Conservation (phyloP, 2,797 vertebrate species). For the Lepilemur ruficaudatus region DNA sequence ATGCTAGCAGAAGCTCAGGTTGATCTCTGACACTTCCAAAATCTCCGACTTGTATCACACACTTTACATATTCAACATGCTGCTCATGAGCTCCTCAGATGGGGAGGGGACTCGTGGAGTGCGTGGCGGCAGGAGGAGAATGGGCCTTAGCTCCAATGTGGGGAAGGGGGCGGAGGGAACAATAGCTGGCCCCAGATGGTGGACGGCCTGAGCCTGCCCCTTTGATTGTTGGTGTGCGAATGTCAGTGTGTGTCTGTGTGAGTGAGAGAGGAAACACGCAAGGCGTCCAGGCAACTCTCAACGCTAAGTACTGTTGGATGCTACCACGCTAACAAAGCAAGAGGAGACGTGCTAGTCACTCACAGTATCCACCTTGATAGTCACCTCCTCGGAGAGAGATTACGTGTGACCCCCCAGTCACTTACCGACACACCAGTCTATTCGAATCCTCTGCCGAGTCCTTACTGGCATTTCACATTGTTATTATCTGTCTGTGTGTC, state of each 20-base stretch:
- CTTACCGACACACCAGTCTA: fast-evolving
- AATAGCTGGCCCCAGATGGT: not conserved
- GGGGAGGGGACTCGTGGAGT: not conserved
- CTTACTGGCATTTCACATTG: not conserved
- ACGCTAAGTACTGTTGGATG: fast-evolving
- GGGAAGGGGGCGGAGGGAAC: not conserved
- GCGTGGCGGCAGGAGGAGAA: fast-evolving
- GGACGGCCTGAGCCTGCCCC: not conserved
- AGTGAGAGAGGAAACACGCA: fast-evolving
- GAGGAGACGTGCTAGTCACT: not conserved
- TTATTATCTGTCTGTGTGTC: not conserved
- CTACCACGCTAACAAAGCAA: not conserved
- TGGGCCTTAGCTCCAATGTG: not conserved
- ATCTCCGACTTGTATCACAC: fast-evolving
- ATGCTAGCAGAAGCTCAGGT: fast-evolving
- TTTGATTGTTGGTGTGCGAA: not conserved
- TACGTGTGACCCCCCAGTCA: not conserved
- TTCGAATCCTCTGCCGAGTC: not conserved
- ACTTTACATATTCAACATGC: fast-evolving
- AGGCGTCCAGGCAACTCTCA: fast-evolving
- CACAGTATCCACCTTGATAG: not conserved
- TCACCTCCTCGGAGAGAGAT: not conserved
- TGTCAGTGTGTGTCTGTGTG: not conserved
- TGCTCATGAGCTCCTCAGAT: not conserved
- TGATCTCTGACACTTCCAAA: not conserved